Base-by-base conservation (phyloP, 1,140 invertebrate genomes). In the Megathymus violae region DNA sequence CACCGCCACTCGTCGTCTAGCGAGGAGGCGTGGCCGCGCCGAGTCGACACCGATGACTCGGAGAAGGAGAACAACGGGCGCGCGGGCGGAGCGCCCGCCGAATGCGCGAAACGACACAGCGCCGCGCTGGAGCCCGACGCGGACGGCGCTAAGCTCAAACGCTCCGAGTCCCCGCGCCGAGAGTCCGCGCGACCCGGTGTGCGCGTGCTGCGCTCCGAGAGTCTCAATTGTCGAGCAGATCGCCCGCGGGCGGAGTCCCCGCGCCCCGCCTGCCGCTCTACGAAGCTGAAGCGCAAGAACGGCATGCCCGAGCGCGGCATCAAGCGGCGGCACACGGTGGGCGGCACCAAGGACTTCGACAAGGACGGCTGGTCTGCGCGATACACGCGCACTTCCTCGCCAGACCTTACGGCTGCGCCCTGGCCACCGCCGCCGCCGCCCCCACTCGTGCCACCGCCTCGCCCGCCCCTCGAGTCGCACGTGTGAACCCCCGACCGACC, bases 251-350 rank as follows among this genome's bases (percentile, higher is more conserved):
- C 93, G 0, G 94, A 95, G 61, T 95, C 94, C 41, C 83, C 95
- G 95, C 84, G 50, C 87, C 75, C 40, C 70, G 92, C 91, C 34
- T 85, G 87, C 76, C 85, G 85, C 65, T 89, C 93, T 40, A 93
- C 93, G 4, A 95, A 95, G 78, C 81, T 95, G 41, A 95, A 95
- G 82, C 84, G 94, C 50, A 95, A 95, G 86, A 95, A 95, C 78
- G 95, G 94, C 27, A 95, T 95, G 93, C 94, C 93, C 0, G 94
- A 95, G 80, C 88, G 95, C 38, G 95, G 95, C n/a, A n/a, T n/a
- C n/a, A n/a, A n/a, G n/a, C n/a, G n/a, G n/a, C n/a, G n/a, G n/a
- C n/a, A n/a, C n/a, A n/a, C n/a, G n/a, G n/a, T n/a, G n/a, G n/a
- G n/a, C n/a, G n/a, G n/a, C n/a, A n/a, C n/a, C n/a, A n/a, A n/a